phyloP scores from a whole-genome alignment of 2,113 vertebrate genomes.

The Eurystomus gularis region DNA sequence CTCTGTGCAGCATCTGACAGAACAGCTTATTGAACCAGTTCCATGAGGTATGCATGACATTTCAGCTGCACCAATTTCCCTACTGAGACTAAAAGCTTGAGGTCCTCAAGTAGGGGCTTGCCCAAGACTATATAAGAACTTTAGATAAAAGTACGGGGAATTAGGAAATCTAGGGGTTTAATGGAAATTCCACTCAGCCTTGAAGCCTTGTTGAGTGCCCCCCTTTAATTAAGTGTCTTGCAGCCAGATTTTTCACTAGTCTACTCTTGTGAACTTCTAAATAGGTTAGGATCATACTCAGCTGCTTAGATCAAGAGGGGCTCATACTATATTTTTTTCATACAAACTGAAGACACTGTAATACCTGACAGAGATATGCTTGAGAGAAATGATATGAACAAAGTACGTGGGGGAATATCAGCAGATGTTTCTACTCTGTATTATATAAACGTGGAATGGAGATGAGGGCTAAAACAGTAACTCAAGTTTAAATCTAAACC shows the following conservation, averaged over 20 bases:
- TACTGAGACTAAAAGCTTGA: background rate
- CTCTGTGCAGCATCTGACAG: constrained; percentile 37
- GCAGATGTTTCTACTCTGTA: background rate
- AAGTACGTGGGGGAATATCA: background rate
- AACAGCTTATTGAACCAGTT: constrained; percentile 30
- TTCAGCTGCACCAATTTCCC: background rate
- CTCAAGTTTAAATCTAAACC: background rate
- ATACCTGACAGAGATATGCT: background rate
- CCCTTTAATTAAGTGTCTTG: background rate
- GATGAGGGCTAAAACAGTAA: background rate
- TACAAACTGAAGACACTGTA: background rate
- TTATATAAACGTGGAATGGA: background rate
- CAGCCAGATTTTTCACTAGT: background rate
- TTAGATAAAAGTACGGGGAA: background rate
- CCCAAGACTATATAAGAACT: background rate
- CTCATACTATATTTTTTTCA: background rate
- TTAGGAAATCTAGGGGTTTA: background rate
- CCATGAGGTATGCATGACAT: background rate
- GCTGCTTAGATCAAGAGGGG: background rate
- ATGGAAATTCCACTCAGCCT: background rate
- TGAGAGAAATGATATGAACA: background rate
- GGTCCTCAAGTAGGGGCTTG: background rate
- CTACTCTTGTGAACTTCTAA: background rate
- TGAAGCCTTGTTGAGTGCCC: background rate
- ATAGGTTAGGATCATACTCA: background rate